Percentiles rank a stretch among this genome's conserved stretches.
These are phyloP conservation scores for Forficula auricularia DNA, from an alignment of 1,140 invertebrate genomes.

Conservation along the genomic window DNA sequence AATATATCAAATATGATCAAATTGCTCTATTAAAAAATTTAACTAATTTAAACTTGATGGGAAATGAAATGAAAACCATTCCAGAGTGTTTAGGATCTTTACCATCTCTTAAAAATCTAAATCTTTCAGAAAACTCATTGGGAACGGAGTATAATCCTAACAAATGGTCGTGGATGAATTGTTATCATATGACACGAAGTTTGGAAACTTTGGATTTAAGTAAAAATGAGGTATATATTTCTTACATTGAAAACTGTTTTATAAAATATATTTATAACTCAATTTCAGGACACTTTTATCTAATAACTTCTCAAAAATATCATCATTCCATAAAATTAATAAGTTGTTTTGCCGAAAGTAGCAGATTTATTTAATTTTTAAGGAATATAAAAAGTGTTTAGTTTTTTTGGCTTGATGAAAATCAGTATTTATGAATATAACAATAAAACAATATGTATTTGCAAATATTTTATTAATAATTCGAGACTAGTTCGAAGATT, in stretches of 20 bases:
- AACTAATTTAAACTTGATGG: conserved; percentile 38
- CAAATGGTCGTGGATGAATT: conserved; percentile 45
- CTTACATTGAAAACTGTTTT: background rate
- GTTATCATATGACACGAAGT: background rate
- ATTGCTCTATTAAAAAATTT: conserved; percentile 32
- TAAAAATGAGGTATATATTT: conserved; percentile 34
- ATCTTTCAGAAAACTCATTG: conserved; percentile 51
- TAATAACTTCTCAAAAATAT: too few species aligned
- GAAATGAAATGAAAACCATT: conserved; percentile 54
- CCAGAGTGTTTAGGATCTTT: conserved; percentile 54
- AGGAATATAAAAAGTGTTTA: too few species aligned
- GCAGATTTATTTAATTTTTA: too few species aligned
- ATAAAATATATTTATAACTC: too few species aligned
- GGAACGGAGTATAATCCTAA: conserved; percentile 25
- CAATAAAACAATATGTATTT: too few species aligned
- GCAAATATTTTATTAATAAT: too few species aligned
- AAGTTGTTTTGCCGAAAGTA: too few species aligned
- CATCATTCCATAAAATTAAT: too few species aligned
- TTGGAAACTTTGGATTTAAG: conserved; percentile 35
- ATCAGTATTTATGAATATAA: too few species aligned
- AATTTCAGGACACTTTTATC: too few species aligned
- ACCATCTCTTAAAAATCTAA: conserved; percentile 43
- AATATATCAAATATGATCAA: conserved; percentile 41
- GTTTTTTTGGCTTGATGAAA: too few species aligned
- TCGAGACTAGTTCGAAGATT: too few species aligned